A percentile compares a stretch with the other conserved stretches of the same genome.
Conservation (phyloP, 30 jellyfish, hydroid and myxozoan genomes). For the Hydractinia echinata region DNA sequence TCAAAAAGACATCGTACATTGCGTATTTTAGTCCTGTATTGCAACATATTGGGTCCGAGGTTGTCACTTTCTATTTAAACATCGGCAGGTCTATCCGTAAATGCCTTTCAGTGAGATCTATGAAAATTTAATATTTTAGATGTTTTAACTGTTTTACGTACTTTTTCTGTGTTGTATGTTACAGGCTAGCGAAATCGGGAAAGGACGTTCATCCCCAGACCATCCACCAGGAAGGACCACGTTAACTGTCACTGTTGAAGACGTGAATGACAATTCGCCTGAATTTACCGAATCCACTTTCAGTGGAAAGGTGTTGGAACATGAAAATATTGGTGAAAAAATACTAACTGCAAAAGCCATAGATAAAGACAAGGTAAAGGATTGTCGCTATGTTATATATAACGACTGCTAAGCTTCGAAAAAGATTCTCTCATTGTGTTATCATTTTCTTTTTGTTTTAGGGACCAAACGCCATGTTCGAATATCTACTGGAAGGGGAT, state of each 20-base stretch:
- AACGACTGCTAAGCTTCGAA: not conserved
- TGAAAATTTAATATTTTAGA: too few species aligned
- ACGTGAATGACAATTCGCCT: slow-evolving; percentile 33
- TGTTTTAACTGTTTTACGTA: not conserved
- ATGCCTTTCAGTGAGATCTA: too few species aligned
- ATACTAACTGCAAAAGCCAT: slow-evolving; percentile 51
- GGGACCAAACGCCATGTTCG: slow-evolving; percentile 34
- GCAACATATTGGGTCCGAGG: too few species aligned
- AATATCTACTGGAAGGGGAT: slow-evolving; percentile 30
- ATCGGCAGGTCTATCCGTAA: too few species aligned
- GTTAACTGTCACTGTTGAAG: slow-evolving; percentile 22
- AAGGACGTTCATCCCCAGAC: not conserved
- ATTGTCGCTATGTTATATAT: not conserved
- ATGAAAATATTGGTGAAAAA: slow-evolving; percentile 30
- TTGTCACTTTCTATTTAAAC: too few species aligned
- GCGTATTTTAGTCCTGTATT: too few species aligned
- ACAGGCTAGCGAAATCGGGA: slow-evolving; percentile 12
- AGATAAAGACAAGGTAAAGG: slow-evolving; percentile 62
- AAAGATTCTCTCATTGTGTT: not conserved
- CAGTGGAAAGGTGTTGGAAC: slow-evolving; percentile 14
- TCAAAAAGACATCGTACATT: too few species aligned
- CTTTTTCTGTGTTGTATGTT: not conserved
- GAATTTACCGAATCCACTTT: not conserved
- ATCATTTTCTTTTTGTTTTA: not conserved
- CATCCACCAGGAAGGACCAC: slow-evolving; percentile 25